phyloP scores from a whole-genome alignment of 2,113 vertebrate genomes.

The Himantopus leucocephalus region DNA sequence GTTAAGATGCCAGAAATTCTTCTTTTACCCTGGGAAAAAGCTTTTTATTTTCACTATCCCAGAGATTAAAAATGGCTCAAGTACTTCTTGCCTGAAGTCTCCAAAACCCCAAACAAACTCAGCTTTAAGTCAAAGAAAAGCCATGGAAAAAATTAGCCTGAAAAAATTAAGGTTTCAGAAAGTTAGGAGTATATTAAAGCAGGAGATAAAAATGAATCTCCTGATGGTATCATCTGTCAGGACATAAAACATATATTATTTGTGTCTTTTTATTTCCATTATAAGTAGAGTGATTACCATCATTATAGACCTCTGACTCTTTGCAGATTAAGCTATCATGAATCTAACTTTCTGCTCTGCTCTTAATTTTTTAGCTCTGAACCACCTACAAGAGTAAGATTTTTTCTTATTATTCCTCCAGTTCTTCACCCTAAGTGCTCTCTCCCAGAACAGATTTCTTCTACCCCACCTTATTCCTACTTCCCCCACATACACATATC shows the following conservation, averaged over 20 bases:
- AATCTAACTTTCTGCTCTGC: neutral
- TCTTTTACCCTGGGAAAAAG: slow-evolving; percentile 42
- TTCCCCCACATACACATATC: neutral
- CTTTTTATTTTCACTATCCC: slow-evolving; percentile 10
- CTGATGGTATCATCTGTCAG: neutral
- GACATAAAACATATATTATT: neutral
- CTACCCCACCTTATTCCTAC: neutral
- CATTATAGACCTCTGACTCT: neutral
- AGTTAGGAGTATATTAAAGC: neutral
- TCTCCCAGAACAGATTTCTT: neutral
- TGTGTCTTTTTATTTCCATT: neutral
- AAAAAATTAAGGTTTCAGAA: neutral
- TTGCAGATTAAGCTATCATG: neutral
- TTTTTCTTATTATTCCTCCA: neutral
- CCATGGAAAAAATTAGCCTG: neutral
- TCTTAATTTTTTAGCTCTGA: neutral
- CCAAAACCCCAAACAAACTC: neutral
- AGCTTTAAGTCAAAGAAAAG: neutral
- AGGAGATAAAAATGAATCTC: neutral
- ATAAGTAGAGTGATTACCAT: neutral
- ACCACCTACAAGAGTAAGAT: neutral
- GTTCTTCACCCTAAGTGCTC: neutral
- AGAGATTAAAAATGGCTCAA: slow-evolving; percentile 7
- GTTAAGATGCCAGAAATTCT: slow-evolving; percentile 48
- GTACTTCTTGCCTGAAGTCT: neutral